Evolutionary conservation across 2,797 vertebrate genomes (phyloP).

Genomic region (Epinephelus coioides): DNA sequence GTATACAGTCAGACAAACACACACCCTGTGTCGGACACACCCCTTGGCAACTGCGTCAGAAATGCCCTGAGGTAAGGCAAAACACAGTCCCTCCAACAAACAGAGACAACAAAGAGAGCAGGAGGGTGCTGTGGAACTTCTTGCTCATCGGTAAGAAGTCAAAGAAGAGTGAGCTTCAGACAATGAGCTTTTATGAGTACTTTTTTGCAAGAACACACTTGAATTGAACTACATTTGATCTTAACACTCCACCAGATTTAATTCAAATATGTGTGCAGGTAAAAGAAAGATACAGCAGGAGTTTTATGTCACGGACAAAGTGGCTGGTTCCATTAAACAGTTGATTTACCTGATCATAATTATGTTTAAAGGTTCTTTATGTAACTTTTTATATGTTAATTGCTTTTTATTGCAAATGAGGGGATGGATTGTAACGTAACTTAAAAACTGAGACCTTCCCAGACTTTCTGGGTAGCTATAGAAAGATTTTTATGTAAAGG

Average conservation of each 20-base stretch:
- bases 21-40: conserved; percentile 54
- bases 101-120: not conserved
- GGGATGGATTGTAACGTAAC: too few species aligned
- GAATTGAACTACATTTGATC: not conserved
- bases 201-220: not conserved
- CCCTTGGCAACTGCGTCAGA: conserved; percentile 55
- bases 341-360: too few species aligned
- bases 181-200: not conserved
- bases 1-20: conserved; percentile 45
- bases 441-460: too few species aligned
- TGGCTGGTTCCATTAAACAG: too few species aligned
- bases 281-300: not conserved
- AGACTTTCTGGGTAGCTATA: too few species aligned
- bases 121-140: conserved; percentile 18
- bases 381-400: too few species aligned
- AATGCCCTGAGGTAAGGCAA: conserved; percentile 59
- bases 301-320: not conserved
- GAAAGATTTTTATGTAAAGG: too few species aligned
- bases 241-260: not conserved
- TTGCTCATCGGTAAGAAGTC: not conserved
- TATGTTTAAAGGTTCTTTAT: too few species aligned
- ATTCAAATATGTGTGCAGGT: not conserved
- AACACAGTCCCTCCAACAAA: conserved; percentile 41
- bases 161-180: not conserved
- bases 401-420: too few species aligned